These are phyloP conservation scores for Tachystola acroxantha DNA, from an alignment of 2,888 invertebrate genomes.

Conservation along the genomic window DNA sequence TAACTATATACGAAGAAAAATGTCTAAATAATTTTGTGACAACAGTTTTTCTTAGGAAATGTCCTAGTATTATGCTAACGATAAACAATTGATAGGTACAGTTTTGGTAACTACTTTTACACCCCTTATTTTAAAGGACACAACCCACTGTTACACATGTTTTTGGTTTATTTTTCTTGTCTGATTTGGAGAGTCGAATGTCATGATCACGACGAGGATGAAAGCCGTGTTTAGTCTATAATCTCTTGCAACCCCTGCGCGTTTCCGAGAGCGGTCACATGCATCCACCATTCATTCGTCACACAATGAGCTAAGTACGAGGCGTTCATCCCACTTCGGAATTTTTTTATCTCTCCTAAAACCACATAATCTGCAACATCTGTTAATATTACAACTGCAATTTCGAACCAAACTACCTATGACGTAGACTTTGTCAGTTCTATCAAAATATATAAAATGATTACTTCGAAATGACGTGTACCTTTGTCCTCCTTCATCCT, in stretches of 20 bases:
- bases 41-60: too few species aligned
- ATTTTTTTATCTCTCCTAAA: constrained; percentile 26
- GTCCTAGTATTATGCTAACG: too few species aligned
- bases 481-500: background rate
- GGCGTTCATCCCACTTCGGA: constrained; percentile 38
- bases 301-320: constrained; percentile 43
- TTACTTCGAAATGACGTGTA: background rate
- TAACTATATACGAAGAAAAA: too few species aligned
- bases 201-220: constrained; percentile 26
- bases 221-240: constrained; percentile 39
- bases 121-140: too few species aligned
- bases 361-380: constrained; percentile 31
- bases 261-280: constrained; percentile 36
- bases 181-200: constrained; percentile 29
- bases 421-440: too few species aligned
- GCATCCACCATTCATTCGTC: constrained; percentile 31
- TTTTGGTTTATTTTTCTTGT: constrained; percentile 14
- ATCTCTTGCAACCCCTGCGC: constrained; percentile 40
- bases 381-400: constrained; percentile 19
- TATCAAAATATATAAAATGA: too few species aligned
- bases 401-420: too few species aligned
- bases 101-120: too few species aligned
- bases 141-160: background rate
- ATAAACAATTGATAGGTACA: too few species aligned
- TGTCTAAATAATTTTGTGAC: too few species aligned